These are phyloP conservation scores for Melospiza melodia DNA, from an alignment of 2,113 vertebrate genomes.

Conservation along the genomic window DNA sequence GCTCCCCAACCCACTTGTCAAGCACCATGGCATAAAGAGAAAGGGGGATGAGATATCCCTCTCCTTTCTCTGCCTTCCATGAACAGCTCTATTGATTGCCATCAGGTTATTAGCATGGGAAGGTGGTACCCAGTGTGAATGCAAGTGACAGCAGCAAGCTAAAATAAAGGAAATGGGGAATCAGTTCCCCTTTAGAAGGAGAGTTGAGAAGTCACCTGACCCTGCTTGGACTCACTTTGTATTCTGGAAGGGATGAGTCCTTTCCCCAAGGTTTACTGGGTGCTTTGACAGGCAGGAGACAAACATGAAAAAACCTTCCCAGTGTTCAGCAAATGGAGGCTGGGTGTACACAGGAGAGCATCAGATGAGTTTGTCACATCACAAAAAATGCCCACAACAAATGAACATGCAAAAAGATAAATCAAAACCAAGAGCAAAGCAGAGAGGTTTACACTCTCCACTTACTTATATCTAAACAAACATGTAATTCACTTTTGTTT, in stretches of 20 bases:
- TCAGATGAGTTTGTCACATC: neutral
- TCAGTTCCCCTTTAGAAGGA: slow-evolving; percentile 30
- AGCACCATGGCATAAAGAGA: neutral
- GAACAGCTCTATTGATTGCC: slow-evolving; percentile 63
- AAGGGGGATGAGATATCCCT: neutral
- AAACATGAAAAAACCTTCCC: slow-evolving; percentile 16
- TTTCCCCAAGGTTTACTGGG: slow-evolving; percentile 9
- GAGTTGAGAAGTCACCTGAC: slow-evolving; percentile 29
- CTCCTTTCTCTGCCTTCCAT: slow-evolving; percentile 41
- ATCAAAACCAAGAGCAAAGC: neutral
- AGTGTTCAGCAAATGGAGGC: neutral
- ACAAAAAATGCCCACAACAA: neutral
- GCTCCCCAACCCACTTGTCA: neutral
- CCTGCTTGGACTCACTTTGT: slow-evolving; percentile 42
- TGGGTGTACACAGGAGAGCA: neutral
- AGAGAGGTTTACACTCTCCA: neutral
- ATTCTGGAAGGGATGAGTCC: slow-evolving; percentile 24
- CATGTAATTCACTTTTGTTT: neutral
- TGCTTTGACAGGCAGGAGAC: neutral
- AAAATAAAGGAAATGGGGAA: slow-evolving; percentile 53
- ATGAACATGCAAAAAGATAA: neutral
- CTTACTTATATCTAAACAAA: neutral
- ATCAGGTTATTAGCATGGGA: slow-evolving; percentile 57
- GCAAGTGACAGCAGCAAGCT: slow-evolving; percentile 41
- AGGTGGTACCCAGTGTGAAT: slow-evolving; percentile 58